Evolutionary conservation across 1,140 invertebrate species (phyloP).

Genomic region (Mizuhopecten yessoensis): DNA sequence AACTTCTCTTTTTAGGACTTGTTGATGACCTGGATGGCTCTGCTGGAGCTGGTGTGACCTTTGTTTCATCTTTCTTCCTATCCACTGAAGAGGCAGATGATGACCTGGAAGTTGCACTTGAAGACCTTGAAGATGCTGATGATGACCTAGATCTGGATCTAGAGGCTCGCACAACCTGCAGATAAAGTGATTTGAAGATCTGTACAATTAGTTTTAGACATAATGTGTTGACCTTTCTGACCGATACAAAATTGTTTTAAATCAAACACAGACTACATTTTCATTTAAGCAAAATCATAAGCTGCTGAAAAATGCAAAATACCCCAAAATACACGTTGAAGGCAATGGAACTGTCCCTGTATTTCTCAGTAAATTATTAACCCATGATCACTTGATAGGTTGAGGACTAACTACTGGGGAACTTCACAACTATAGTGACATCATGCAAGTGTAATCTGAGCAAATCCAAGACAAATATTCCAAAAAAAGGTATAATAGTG

Average conservation of each 20-base stretch:
- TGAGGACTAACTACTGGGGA: background rate
- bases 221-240: background rate
- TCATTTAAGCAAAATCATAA: background rate
- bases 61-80: background rate
- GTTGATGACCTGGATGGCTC: background rate
- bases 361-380: background rate
- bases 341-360: background rate
- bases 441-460: too few relatives aligned
- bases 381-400: background rate
- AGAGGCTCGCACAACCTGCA: background rate
- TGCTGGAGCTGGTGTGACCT: conserved; percentile 41
- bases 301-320: background rate
- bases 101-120: conserved; percentile 21
- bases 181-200: background rate
- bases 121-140: conserved; percentile 54
- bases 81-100: conserved; percentile 21
- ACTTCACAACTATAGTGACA: too few relatives aligned
- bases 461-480: too few relatives aligned
- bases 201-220: background rate
- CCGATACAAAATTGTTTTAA: background rate
- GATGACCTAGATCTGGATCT: conserved; percentile 60
- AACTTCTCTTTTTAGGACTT: conserved; percentile 46
- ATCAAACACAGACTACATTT: background rate
- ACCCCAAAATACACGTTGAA: background rate
- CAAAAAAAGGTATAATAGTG: too few relatives aligned